phyloP scores from a whole-genome alignment of 1,140 invertebrate genomes.

The Macrobrachium rosenbergii region DNA sequence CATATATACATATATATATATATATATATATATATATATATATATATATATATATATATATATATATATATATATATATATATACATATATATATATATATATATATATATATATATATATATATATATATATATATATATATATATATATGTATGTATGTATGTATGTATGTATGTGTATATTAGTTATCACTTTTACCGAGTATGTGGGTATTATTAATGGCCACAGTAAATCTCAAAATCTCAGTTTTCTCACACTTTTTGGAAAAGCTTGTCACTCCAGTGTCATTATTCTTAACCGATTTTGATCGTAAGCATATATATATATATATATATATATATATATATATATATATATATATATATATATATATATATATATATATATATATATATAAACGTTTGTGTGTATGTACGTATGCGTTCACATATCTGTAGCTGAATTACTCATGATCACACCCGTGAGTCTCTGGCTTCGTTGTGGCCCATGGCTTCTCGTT shows the following conservation, averaged over 20 bases:
- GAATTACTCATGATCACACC: background rate
- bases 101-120: constrained; percentile 22
- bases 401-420: background rate
- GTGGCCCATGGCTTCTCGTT: no score
- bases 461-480: no score
- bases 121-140: constrained; percentile 22
- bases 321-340: background rate
- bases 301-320: background rate
- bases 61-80: background rate
- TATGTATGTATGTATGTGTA: background rate
- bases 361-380: constrained; percentile 5
- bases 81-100: background rate
- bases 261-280: no score
- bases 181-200: background rate
- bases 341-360: background rate
- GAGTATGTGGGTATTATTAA: no score
- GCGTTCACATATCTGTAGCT: background rate
- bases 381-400: background rate
- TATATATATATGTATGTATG: constrained; percentile 8
- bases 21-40: constrained; percentile 19
- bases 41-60: constrained; percentile 16
- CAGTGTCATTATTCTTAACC: no score
- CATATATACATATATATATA: constrained; percentile 10
- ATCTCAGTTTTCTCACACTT: no score
- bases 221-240: no score